Base-by-base conservation (phyloP, 2,888 invertebrate genomes). In the Polyommatus icarus region DNA sequence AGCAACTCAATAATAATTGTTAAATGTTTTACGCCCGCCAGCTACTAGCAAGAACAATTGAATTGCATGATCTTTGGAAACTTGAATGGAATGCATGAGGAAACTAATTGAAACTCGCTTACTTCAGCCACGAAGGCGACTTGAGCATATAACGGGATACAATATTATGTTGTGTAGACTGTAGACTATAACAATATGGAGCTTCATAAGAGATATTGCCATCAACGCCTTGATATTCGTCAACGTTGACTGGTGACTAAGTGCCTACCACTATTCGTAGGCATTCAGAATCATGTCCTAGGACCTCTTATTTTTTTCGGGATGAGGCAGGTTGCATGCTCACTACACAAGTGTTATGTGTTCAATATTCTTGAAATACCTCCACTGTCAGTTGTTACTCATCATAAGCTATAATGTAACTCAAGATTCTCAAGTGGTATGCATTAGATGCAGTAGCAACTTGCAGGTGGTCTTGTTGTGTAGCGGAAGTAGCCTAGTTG, bases 21-120 rank as follows among this genome's bases (percentile, higher is more conserved):
- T 36, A 40, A 40, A 67, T 29, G 40, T 72, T 72, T 40, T 20
- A 40, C 72, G 72, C 72, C 40, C 15, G 20, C 40, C 40, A 18
- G 40, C 40, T 12, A 46, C 12, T 72, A 20, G 12, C 46, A 24
- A 46, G 46, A 72, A 72, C 72, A 72, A 40, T 72, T 72, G 40
- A 72, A 72, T 72, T 46, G 46, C 72, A 72, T 72, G 46, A 72
- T 72, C 20, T 72, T 72, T 46, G 40, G 20, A 40, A 72, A 72
- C 36, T 72, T 10, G 46, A 20, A 72, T 5, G 72, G n/a, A 20
- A 72, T 72, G 46, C 72, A 46, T 20, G 12, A 72, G 40, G n/a
- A 46, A 72, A n/a, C 40, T 36, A 46, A 72, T 72, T 40, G 40
- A 20, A 40, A 46, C 20, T 67, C 6, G 29, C 67, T 59, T 8